These are phyloP conservation scores for Exaiptasia diaphana DNA, from an alignment of 64 coral and sea anemone genomes.

Conservation along the genomic window DNA sequence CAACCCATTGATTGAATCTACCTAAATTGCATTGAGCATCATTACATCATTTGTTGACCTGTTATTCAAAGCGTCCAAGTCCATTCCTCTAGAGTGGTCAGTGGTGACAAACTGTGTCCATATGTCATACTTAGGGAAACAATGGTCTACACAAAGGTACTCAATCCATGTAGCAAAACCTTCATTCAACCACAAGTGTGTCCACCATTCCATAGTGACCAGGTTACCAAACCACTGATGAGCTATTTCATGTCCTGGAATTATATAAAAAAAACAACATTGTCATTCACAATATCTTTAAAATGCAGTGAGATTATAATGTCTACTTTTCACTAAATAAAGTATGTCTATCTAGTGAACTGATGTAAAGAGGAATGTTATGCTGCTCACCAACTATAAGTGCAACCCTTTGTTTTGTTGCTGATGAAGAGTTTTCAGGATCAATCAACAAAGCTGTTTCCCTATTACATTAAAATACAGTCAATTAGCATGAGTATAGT, in stretches of 20 bases:
- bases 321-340: not conserved
- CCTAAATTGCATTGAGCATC: too few relatives aligned
- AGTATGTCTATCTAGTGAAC: not conserved
- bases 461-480: constrained; percentile 23
- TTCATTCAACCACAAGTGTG: constrained; percentile 92
- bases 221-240: constrained; percentile 99
- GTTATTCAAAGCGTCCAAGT: constrained; percentile 85
- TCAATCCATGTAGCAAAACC: constrained; percentile 98
- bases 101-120: constrained; percentile 99
- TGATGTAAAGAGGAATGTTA: not conserved
- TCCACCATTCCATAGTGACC: constrained; percentile 88
- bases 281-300: not conserved
- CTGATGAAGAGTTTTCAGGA: constrained; percentile 89
- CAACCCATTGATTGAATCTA: too few relatives aligned
- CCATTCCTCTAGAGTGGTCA: constrained; percentile 76
- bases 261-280: not conserved
- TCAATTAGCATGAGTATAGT: too few relatives aligned
- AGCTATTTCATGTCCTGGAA: constrained; percentile 85
- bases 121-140: constrained; percentile 93
- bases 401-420: constrained; percentile 92
- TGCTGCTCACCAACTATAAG: constrained; percentile 76
- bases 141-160: constrained; percentile 86
- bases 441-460: constrained; percentile 96
- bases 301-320: not conserved
- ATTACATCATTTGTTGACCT: constrained; percentile 67